Evolutionary conservation across 1,140 invertebrate genomes (phyloP), one percentile per base, ranked within the genome.

Genomic region (Homarus americanus): DNA sequence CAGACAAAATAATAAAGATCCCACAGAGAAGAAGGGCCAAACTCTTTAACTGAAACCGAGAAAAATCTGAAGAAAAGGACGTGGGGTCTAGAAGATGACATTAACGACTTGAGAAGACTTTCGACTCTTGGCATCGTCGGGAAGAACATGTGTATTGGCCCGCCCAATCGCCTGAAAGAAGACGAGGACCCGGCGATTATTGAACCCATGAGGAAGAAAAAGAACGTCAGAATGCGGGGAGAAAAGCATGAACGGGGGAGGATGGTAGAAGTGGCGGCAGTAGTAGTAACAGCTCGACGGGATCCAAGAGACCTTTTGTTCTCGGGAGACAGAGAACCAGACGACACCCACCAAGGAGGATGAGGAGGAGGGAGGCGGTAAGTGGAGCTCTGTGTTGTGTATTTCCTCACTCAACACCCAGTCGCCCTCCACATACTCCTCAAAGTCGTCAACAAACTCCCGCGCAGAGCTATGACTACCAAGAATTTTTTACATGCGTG

Each of bases 81-180:
- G 58, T 20, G 5, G 82, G n/a, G 17, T 1, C 63, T 91, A 10
- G 89, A 91, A 24, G n/a, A 85, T 0, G 89, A 91, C 75, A 91
- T 91, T 2, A 63, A 86, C 63, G 82, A 91, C 10, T 40, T 91
- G 3, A 91, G n/a, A 91, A 91, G 82, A 91, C 89, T 28, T 91
- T 91, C 76, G 89, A 91, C 58, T 91, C 75, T 91, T 0, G 89
- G 89, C 9, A 91, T 91, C 82, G 89, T 91, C 28, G 89, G 89
- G 9, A 85, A 80, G 88, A 85, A 85, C 58, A 69, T 72, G 58
- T 91, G 72, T 10, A n/a, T 28, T 1, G 63, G 12, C 44, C 24
- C 5, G 24, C n/a, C 44, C n/a, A 69, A 28, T 2, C 24, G 17
- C 24, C 12, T 9, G 17, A 34, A 49, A 4, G 72, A 90, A 69